These are phyloP conservation scores for Carassius carassius DNA, from an alignment of 2,113 vertebrate genomes.

Conservation along the genomic window DNA sequence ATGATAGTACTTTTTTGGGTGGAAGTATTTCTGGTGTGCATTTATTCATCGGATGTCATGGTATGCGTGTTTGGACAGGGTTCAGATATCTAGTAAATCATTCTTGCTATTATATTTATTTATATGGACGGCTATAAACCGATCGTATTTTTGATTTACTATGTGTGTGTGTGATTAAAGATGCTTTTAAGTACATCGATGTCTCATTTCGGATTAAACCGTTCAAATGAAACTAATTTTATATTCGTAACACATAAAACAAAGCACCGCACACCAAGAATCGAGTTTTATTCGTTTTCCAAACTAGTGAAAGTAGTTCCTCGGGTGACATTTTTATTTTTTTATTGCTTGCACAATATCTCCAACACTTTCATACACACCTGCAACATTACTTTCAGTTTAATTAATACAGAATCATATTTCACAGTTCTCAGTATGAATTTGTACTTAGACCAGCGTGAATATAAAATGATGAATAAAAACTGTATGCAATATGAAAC, in stretches of 20 bases:
- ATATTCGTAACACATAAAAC: too few species aligned
- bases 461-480: constrained; percentile 17
- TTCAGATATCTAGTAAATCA: not conserved
- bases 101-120: not conserved
- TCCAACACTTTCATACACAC: not conserved
- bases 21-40: not conserved
- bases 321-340: not conserved
- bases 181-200: not conserved
- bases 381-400: not conserved
- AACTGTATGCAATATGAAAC: not conserved
- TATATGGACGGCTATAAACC: not conserved
- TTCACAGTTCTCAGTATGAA: not conserved
- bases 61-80: not conserved
- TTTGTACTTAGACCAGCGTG: not conserved
- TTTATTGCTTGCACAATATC: not conserved
- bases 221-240: not conserved
- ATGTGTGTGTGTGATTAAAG: not conserved
- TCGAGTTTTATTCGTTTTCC: not conserved
- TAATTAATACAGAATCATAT: not conserved
- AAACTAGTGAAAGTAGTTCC: not conserved
- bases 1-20: not conserved
- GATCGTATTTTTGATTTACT: not conserved
- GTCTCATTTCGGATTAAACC: not conserved
- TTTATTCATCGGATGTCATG: not conserved
- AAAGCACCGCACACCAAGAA: not conserved